Base-by-base conservation (phyloP, 1,140 invertebrate species). In the Archegozetes longisetosus region DNA sequence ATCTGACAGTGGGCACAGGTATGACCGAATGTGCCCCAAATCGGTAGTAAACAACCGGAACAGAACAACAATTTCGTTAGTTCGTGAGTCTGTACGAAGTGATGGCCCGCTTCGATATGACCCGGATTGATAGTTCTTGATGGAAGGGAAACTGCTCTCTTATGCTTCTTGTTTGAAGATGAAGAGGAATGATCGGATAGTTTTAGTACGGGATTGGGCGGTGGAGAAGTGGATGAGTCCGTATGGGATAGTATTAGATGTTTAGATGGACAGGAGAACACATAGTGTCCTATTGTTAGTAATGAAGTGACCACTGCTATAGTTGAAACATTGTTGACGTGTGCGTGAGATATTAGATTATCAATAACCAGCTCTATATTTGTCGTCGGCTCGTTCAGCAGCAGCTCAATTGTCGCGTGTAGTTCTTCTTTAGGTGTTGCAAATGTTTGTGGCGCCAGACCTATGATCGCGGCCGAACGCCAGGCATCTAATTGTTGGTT, bases 281-380 rank as follows among this genome's bases (percentile, higher is more conserved):
- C 20, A 53, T 51, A 58, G 25, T 53, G 57, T 20, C 57, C 57
- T 24, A 58, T 58, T 17, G 57, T 53, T 12, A 58, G 24, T 23
- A 58, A n/a, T 53, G 57, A 49, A 12, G 23, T 58, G 6, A 58
- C 49, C 20, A 58, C 20, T 22, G 57, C 57, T 20, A 58, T 58
- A 12, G 57, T 58, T 4, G 48, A 51, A 23, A 23, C 48, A 22
- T 20, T 24, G 27, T 51, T 17, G 2, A 49, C 17, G 20, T 51
- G 12, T 12, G 47, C 57, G 9, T 20, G 14, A 6, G 25, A 9
- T 29, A 58, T 53, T 17, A 50, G 50, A 24, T 9, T n/a, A 53
- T 58, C 57, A 3, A 58, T 22, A 12, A 27, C 49, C 12, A 58
- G n/a, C 4, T 58, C 48, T 9, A 26, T 23, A 46, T 50, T 29